These are phyloP conservation scores for Eonycteris spelaea DNA, from an alignment of 2,113 vertebrate genomes.

Conservation along the genomic window DNA sequence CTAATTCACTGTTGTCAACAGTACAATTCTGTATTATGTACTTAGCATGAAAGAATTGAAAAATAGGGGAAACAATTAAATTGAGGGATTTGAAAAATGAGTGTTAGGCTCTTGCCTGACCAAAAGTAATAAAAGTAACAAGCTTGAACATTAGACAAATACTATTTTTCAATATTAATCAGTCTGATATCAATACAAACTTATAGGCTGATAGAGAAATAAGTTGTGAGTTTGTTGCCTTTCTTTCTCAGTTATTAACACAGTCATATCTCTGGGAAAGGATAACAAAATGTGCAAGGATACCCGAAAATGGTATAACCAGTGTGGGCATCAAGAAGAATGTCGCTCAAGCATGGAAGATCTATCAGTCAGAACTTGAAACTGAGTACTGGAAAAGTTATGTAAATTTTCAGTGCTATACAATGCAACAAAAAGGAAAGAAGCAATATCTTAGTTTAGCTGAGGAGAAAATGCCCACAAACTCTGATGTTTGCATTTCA, in stretches of 20 bases:
- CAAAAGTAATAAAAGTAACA: background rate
- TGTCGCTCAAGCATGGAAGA: background rate
- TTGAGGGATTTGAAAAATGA: conserved; percentile 2
- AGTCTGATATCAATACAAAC: background rate
- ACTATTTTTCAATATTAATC: background rate
- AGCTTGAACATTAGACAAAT: background rate
- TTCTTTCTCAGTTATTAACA: background rate
- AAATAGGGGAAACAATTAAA: background rate
- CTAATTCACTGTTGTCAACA: background rate
- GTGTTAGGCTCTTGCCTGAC: background rate
- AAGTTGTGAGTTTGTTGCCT: background rate
- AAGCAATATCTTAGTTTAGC: background rate
- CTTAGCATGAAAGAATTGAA: background rate
- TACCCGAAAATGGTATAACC: background rate
- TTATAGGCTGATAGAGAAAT: background rate
- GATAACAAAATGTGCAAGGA: background rate
- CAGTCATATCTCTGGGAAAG: background rate
- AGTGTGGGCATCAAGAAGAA: background rate
- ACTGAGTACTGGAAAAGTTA: background rate
- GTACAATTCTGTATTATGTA: background rate
- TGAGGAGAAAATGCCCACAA: background rate
- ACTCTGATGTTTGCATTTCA: background rate
- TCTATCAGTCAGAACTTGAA: background rate
- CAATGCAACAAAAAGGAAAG: background rate
- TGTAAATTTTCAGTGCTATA: background rate